Conservation (phyloP, 2,113 vertebrate genomes). For the Grammomys surdaster region DNA sequence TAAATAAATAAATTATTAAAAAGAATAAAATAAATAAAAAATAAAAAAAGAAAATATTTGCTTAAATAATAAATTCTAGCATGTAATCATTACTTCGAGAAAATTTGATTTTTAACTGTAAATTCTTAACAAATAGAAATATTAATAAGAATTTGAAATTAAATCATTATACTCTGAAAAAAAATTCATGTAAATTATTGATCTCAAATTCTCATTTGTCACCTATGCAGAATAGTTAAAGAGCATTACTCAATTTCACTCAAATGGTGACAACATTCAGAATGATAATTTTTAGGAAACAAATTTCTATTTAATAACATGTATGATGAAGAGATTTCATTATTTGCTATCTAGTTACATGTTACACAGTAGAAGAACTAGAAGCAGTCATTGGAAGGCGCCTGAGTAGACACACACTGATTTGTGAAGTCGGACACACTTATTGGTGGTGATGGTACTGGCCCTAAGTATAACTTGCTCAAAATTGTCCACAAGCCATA, state of each 20-base stretch:
- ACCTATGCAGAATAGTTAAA: neutral
- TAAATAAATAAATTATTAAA: too few species aligned
- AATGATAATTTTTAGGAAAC: neutral
- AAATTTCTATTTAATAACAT: neutral
- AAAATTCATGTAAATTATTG: neutral
- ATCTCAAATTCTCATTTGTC: neutral
- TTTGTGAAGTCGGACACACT: neutral
- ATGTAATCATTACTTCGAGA: constrained; percentile 47
- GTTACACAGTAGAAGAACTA: neutral
- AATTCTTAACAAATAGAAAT: constrained; percentile 49
- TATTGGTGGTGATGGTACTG: too few species aligned
- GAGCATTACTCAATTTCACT: neutral
- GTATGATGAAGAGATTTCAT: neutral
- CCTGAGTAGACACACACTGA: neutral
- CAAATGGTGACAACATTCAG: neutral
- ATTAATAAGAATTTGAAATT: constrained; percentile 57
- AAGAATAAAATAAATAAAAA: too few species aligned
- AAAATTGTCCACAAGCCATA: neutral
- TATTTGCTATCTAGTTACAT: neutral
- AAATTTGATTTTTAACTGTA: constrained; percentile 70
- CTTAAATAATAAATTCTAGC: constrained; percentile 54
- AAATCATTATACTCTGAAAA: constrained; percentile 13
- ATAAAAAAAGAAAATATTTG: neutral
- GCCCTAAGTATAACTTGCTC: accelerated
- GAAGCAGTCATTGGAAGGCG: neutral